phyloP scores from a whole-genome alignment of 2,113 vertebrate genomes.

The Lonchura striata region DNA sequence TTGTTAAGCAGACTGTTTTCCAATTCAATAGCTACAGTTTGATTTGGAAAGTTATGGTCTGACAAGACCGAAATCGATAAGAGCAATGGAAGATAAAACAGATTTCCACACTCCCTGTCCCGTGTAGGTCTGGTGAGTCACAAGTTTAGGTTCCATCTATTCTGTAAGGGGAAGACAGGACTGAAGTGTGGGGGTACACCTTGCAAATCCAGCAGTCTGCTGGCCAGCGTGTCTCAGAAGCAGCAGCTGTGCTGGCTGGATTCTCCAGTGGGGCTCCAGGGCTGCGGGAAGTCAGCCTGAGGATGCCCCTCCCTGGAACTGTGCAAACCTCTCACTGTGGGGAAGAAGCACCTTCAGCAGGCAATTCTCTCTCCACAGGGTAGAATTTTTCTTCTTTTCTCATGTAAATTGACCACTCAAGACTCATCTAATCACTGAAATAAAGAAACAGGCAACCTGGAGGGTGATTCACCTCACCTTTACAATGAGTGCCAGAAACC shows the following conservation, averaged over 20 bases:
- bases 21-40: neutral
- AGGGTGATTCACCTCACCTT: neutral
- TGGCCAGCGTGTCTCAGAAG: fast-evolving
- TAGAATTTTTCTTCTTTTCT: neutral
- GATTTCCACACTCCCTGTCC: neutral
- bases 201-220: neutral
- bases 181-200: fast-evolving
- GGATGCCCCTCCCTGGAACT: neutral
- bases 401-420: neutral
- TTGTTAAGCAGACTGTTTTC: neutral
- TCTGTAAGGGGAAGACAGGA: neutral
- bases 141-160: neutral
- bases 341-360: neutral
- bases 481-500: neutral
- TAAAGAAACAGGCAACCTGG: neutral
- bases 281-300: neutral
- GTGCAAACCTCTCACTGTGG: neutral
- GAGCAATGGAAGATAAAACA: neutral
- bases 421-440: neutral
- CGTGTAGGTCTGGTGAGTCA: neutral
- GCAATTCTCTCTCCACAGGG: neutral
- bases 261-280: neutral
- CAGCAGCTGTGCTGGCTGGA: neutral
- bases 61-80: neutral
- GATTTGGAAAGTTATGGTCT: neutral